phyloP scores from a whole-genome alignment of 2,113 vertebrate genomes.

The Phyllostomus hastatus region DNA sequence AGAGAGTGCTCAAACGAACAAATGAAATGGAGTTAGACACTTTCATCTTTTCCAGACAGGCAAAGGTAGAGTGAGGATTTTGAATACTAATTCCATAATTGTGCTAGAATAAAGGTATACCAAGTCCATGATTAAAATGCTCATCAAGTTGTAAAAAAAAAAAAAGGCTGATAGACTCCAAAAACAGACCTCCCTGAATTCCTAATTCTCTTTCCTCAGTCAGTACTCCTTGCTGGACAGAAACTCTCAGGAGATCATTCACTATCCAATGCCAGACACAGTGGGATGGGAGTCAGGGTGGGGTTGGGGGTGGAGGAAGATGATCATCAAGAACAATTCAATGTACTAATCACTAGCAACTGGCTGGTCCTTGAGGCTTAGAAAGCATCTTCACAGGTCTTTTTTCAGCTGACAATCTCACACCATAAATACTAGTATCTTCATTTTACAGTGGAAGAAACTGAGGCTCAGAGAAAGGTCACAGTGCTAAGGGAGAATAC shows the following conservation, averaged over 20 bases:
- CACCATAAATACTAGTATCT: neutral
- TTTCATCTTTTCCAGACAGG: neutral
- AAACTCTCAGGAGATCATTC: neutral
- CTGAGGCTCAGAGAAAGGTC: neutral
- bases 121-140: neutral
- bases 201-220: neutral
- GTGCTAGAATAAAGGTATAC: neutral
- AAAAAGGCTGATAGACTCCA: neutral
- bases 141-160: neutral
- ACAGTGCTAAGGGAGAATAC: neutral
- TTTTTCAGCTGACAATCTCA: neutral
- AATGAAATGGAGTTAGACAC: neutral
- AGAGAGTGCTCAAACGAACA: neutral
- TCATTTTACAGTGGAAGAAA: neutral
- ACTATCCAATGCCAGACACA: neutral
- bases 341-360: neutral
- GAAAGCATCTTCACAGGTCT: neutral
- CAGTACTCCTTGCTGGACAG: neutral
- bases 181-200: neutral
- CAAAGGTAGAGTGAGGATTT: neutral
- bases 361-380: neutral
- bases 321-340: neutral
- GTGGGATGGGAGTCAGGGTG: fast-evolving
- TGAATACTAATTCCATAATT: neutral
- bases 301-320: neutral